These are phyloP conservation scores for Origma solitaria DNA, from an alignment of 2,113 vertebrate genomes.

Conservation along the genomic window DNA sequence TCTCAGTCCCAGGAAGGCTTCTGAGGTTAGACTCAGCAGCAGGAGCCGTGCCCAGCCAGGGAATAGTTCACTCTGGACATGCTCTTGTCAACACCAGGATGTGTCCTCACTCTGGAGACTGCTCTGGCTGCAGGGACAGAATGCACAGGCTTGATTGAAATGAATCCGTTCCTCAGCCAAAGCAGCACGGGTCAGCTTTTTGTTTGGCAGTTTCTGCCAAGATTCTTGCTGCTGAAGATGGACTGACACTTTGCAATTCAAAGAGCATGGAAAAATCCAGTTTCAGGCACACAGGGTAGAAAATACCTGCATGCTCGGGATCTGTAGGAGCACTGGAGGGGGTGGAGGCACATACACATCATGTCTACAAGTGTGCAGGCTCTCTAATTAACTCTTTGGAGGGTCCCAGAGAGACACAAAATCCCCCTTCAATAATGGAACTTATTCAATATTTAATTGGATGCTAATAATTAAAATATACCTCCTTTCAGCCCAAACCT, in stretches of 20 bases:
- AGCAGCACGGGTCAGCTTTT: not conserved
- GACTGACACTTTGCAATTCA: not conserved
- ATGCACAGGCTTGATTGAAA: not conserved
- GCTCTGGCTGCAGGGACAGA: not conserved
- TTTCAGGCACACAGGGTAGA: not conserved
- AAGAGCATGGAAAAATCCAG: not conserved
- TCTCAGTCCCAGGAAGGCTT: not conserved
- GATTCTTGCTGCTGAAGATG: not conserved
- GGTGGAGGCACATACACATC: not conserved
- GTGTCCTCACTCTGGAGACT: not conserved
- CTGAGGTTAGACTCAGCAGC: not conserved
- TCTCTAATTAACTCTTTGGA: constrained; percentile 49
- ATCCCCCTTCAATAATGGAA: constrained; percentile 45
- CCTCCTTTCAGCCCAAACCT: constrained; percentile 15
- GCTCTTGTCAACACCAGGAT: not conserved
- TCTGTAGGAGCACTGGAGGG: not conserved
- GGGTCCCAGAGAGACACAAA: constrained; percentile 7
- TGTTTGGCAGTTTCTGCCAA: not conserved
- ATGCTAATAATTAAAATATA: constrained; percentile 62
- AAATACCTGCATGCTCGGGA: not conserved
- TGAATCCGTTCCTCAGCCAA: not conserved
- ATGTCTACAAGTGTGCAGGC: constrained; percentile 6
- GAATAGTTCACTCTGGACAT: not conserved
- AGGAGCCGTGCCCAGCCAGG: not conserved
- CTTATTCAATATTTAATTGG: constrained; percentile 55